These are phyloP conservation scores for Chromis chromis DNA, from an alignment of 2,797 vertebrate genomes.

Conservation along the genomic window DNA sequence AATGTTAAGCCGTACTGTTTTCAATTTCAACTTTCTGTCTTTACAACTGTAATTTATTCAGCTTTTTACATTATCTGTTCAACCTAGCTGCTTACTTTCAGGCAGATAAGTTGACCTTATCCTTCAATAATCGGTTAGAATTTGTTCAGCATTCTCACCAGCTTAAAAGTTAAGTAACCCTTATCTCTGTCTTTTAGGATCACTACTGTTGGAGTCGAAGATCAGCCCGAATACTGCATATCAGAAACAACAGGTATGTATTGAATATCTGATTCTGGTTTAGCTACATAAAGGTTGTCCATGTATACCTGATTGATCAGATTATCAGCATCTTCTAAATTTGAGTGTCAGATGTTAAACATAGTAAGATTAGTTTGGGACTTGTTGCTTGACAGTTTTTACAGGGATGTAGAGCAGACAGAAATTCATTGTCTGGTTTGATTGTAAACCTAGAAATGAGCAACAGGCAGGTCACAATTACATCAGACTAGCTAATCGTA, in stretches of 20 bases:
- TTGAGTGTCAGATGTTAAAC: not conserved
- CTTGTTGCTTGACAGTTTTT: slow-evolving; percentile 5
- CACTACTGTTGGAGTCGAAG: slow-evolving; percentile 96
- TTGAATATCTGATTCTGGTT: not conserved
- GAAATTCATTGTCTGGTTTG: not conserved
- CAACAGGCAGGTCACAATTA: not conserved
- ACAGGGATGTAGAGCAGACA: not conserved
- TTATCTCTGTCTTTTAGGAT: slow-evolving; percentile 87
- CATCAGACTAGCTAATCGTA: not conserved
- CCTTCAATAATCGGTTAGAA: not conserved
- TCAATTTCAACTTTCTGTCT: not conserved
- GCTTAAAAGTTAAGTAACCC: not conserved
- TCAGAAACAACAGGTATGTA: slow-evolving; percentile 98
- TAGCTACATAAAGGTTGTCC: not conserved
- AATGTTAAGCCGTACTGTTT: not conserved
- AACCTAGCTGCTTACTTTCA: not conserved
- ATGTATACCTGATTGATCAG: not conserved
- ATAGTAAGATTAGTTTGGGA: not conserved
- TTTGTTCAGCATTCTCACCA: not conserved
- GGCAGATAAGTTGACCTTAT: not conserved
- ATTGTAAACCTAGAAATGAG: not conserved
- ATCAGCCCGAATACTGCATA: slow-evolving; percentile 99
- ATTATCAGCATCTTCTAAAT: not conserved
- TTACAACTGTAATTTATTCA: not conserved
- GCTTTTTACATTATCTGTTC: not conserved